phyloP scores from a whole-genome alignment of 2,113 vertebrate species.

The Lanius ludovicianus region DNA sequence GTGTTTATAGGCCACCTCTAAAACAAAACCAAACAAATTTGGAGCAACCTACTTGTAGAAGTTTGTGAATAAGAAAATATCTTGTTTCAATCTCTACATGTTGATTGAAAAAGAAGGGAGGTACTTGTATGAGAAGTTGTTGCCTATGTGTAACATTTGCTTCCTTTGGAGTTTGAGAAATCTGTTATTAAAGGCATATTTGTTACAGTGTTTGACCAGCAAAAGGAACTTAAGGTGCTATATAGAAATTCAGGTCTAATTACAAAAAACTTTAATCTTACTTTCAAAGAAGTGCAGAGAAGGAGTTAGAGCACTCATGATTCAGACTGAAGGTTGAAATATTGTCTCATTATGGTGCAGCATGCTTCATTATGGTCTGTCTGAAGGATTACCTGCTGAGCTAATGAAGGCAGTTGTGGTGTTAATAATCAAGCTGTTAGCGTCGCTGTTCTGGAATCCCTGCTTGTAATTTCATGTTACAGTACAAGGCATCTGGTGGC shows the following conservation, averaged over 20 bases:
- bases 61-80: background rate
- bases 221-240: background rate
- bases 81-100: background rate
- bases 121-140: background rate
- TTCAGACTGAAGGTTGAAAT: background rate
- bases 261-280: background rate
- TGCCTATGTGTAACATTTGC: background rate
- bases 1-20: background rate
- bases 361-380: background rate
- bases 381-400: background rate
- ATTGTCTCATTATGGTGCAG: background rate
- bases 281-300: background rate
- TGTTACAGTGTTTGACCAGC: background rate
- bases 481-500: background rate
- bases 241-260: background rate
- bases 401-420: background rate
- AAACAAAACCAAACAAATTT: background rate
- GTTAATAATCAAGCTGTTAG: background rate
- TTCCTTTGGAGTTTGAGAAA: background rate
- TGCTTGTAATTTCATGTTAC: background rate
- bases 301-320: background rate
- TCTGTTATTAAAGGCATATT: background rate
- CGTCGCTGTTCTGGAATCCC: accelerated
- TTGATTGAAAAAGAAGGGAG: background rate
- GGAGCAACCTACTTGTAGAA: background rate